phyloP scores from a whole-genome alignment of 2,888 invertebrate species.

The Apamea epomidion region DNA sequence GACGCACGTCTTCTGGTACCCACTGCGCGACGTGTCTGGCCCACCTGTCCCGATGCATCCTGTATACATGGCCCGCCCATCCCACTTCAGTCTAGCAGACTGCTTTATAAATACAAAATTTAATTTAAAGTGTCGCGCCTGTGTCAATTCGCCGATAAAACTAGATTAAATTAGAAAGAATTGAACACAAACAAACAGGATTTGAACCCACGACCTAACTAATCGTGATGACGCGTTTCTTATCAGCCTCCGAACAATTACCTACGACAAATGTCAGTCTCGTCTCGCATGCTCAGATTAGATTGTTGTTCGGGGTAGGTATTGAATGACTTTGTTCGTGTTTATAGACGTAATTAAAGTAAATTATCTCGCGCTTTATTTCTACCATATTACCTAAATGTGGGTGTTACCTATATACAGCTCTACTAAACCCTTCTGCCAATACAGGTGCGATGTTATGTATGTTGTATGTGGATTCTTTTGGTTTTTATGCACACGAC shows the following conservation, averaged over 20 bases:
- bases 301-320: conserved; percentile 15
- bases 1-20: neutral
- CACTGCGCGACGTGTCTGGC: neutral
- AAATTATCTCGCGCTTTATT: neutral
- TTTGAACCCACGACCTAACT: conserved; percentile 57
- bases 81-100: neutral
- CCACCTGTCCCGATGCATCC: neutral
- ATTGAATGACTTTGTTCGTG: conserved; percentile 16
- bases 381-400: neutral
- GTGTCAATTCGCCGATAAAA: conserved; percentile 8
- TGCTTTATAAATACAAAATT: neutral
- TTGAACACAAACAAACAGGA: conserved; percentile 53
- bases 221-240: conserved; percentile 52
- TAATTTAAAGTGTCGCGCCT: neutral
- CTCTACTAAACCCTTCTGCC: neutral
- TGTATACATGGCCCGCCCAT: neutral
- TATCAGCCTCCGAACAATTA: conserved; percentile 54
- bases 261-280: conserved; percentile 50
- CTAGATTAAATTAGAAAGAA: conserved; percentile 42
- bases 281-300: conserved; percentile 53
- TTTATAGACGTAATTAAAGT: neutral
- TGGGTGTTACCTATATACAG: no score
- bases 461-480: no score
- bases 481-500: neutral
- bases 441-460: no score